Base-by-base conservation (phyloP, 2,113 vertebrate genomes). In the Oreocharis arfaki region DNA sequence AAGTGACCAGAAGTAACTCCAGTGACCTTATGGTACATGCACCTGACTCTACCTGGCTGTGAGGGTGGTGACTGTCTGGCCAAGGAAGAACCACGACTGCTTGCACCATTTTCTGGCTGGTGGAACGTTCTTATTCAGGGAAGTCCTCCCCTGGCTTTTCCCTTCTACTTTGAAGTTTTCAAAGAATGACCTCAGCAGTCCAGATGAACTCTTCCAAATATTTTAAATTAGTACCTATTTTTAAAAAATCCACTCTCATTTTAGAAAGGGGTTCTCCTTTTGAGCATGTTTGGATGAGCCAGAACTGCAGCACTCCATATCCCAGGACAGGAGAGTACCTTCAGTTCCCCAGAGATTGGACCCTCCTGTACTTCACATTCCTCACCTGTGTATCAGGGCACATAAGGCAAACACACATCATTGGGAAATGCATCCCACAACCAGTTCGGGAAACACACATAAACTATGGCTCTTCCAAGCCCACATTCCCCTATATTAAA, bases 121-220 rank as follows among this genome's bases (percentile, higher is more conserved):
- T 50, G 18, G 26, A 92, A 88, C 0, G 0, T 28, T 64, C 47
- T 89, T 1, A 0, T 69, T 75, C 78, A 67, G 30, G 30, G 30
- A 57, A 70, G 13, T 11, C 80, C 24, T 32, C 30, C 33, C n/a
- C 19, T 30, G 37, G 41, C 32, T 49, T 76, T 93, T 52, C 35
- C 64, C 41, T 86, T 77, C 64, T 71, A 41, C 28, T 81, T 22
- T 26, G 13, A 87, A 49, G 16, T 39, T 60, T 74, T 75, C 52
- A 70, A 35, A 86, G 42, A 81, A 86, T 1, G 3, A 80, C 35
- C 11, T 89, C 30, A 55, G 42, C 37, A 92, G 56, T n/a, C 37
- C 27, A 88, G 59, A 53, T 26, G 21, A 86, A 84, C 22, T 33
- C 14, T 81, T 67, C 15, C 39, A 85, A 91, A 39, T 78, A 89